phyloP scores from a whole-genome alignment of 2,888 invertebrate genomes.

The Harmothoe impar region DNA sequence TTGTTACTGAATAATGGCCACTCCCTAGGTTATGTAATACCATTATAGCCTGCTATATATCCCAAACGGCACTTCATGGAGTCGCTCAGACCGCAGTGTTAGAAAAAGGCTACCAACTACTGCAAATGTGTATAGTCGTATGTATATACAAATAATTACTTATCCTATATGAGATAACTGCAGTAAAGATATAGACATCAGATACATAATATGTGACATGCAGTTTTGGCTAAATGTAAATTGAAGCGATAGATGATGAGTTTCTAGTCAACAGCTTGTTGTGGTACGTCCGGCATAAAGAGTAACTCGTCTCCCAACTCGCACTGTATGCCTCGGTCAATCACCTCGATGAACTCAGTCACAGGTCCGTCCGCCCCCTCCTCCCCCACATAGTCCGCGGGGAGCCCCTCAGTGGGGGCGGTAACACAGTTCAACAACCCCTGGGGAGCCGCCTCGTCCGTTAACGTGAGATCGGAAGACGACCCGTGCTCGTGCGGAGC shows the following conservation, averaged over 20 bases:
- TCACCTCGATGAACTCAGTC: slow-evolving; percentile 38
- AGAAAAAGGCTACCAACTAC: neutral
- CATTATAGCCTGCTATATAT: too few species aligned
- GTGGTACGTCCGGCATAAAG: slow-evolving; percentile 38
- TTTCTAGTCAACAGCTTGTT: slow-evolving; percentile 2
- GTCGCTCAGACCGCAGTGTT: neutral
- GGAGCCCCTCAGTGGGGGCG: neutral
- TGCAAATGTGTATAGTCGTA: too few species aligned
- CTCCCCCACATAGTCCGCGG: neutral
- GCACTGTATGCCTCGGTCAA: slow-evolving; percentile 46
- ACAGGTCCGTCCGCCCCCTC: neutral
- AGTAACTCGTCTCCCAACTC: slow-evolving; percentile 48
- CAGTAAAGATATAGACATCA: slow-evolving; percentile 6
- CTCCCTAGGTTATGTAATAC: too few species aligned
- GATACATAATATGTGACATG: neutral
- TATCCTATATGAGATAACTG: neutral
- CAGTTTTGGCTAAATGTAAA: neutral
- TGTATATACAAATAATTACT: slow-evolving; percentile 48
- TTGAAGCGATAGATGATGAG: neutral
- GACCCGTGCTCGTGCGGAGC: neutral
- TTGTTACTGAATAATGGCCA: too few species aligned
- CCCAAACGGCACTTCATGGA: slow-evolving; percentile 32
- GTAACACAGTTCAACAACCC: neutral
- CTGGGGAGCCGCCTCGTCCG: neutral
- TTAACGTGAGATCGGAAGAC: neutral